phyloP scores from a whole-genome alignment of 2,113 vertebrate genomes.

The Petrocephalus microphthalmus region DNA sequence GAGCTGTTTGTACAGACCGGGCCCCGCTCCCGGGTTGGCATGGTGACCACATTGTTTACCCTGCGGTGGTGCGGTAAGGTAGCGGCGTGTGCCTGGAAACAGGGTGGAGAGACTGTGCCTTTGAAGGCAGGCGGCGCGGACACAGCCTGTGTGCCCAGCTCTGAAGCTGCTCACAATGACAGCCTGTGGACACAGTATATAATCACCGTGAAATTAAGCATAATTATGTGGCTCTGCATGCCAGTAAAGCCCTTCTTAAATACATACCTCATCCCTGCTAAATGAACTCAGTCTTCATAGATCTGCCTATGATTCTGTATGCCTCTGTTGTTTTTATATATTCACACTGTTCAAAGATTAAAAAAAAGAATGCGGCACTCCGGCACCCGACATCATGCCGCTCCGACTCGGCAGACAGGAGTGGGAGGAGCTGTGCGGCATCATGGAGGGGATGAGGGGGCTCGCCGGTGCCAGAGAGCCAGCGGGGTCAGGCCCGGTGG shows the following conservation, averaged over 20 bases:
- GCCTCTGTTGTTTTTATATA: not conserved
- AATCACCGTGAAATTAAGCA: not conserved
- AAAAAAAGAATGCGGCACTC: too few species aligned
- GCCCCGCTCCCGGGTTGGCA: conserved; percentile 18
- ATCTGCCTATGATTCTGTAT: not conserved
- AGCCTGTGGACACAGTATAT: not conserved
- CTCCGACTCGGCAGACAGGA: too few species aligned
- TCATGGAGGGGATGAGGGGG: too few species aligned
- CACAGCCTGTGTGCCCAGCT: not conserved
- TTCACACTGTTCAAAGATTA: not conserved
- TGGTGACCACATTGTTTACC: conserved; percentile 21
- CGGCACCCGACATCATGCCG: too few species aligned
- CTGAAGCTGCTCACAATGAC: not conserved
- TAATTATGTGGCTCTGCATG: not conserved
- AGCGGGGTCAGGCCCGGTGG: too few species aligned
- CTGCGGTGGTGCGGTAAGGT: conserved; percentile 19
- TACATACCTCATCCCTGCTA: not conserved
- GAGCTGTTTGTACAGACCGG: conserved; percentile 21
- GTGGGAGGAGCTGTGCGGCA: too few species aligned
- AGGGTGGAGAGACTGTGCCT: not conserved
- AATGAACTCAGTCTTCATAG: not conserved
- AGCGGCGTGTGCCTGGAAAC: conserved; percentile 19
- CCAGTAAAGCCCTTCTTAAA: not conserved
- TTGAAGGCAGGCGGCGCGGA: not conserved
- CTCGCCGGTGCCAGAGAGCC: too few species aligned